phyloP scores from a whole-genome alignment of 2,888 invertebrate species.

The Rhorus exstirpatorius region DNA sequence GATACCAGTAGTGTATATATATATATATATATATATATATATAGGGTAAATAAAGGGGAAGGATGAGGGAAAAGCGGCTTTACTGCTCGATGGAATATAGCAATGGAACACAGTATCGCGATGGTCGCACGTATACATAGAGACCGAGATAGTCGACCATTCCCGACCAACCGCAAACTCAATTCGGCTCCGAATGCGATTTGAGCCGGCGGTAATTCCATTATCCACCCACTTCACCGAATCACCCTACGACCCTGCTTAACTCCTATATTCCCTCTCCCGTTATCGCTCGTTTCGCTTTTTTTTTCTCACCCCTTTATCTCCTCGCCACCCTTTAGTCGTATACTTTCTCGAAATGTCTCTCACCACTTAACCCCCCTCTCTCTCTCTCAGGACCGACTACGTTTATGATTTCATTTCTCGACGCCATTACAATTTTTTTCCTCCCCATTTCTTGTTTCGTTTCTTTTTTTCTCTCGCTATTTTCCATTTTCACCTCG shows the following conservation, averaged over 20 bases:
- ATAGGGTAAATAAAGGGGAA: slow-evolving; percentile 33
- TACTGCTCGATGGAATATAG: slow-evolving; percentile 43
- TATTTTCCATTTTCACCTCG: slow-evolving; percentile 20
- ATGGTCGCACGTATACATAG: slow-evolving; percentile 41
- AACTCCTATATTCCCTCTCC: slow-evolving; percentile 37
- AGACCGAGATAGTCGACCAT: slow-evolving; percentile 71
- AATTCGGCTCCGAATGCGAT: slow-evolving; percentile 81
- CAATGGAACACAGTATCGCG: slow-evolving; percentile 51
- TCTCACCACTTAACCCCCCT: slow-evolving; percentile 30
- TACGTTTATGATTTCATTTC: slow-evolving; percentile 80
- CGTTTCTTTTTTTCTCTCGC: slow-evolving; percentile 17
- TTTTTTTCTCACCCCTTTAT: slow-evolving; percentile 18
- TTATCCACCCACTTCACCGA: slow-evolving; percentile 79
- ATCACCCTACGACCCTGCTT: slow-evolving; percentile 69
- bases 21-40: slow-evolving; percentile 5
- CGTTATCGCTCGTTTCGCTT: not conserved
- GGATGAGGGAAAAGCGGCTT: slow-evolving; percentile 64
- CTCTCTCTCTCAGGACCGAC: slow-evolving; percentile 62
- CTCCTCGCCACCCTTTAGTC: slow-evolving; percentile 42
- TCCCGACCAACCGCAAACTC: slow-evolving; percentile 81
- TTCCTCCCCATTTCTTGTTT: slow-evolving; percentile 30
- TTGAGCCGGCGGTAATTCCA: slow-evolving; percentile 81
- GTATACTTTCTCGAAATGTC: slow-evolving; percentile 43
- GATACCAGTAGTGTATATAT: too few relatives aligned
- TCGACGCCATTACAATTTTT: slow-evolving; percentile 63